Base-by-base conservation (phyloP, 2,797 vertebrate species). In the Spinibarbus caldwelli region DNA sequence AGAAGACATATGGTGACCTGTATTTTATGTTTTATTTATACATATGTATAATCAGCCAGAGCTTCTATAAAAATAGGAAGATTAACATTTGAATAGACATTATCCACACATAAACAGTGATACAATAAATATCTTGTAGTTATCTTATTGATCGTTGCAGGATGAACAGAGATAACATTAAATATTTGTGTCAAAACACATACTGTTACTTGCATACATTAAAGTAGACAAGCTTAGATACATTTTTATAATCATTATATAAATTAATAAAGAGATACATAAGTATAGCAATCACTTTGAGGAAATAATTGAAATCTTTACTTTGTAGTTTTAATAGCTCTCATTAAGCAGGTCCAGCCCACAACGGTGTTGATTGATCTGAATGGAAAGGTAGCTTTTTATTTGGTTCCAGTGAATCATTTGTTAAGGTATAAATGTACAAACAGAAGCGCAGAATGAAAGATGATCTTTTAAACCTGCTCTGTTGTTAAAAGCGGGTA, bases 101-200 rank as follows among this genome's bases (percentile, higher is more conserved):
- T 82, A 62, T 43, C 21, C 29, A 64, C 41, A 49, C 38, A 82
- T 34, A 54, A 64, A 76, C 71, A 83, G 26, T 67, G 5, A 12
- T 17, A 41, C n/a, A 45, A 72, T 82, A 72, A 62, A 82, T 72
- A 82, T 31, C 2, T 9, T 38, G 31, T 66, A 31, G 75, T 57
- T 26, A 38, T 68, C 21, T 11, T 72, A 82, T 72, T 59, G 1
- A 45, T 59, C 23, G 47, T 52, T 80, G 38, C 31, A 70, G 23
- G n/a, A 54, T 52, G 14, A 26, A 41, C 2, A 78, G 8, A 23
- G 1, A 77, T 10, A 38, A 52, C 29, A 34, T 8, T 17, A 26
- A 81, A 52, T 81, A 70, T 49, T 83, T 67, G 71, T 83, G 71
- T 64, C 57, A 76, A 38, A 83, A 64, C 52, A 83, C 41, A 75